These are phyloP conservation scores for Xyrichtys novacula DNA, from an alignment of 2,797 vertebrate genomes.

Conservation along the genomic window DNA sequence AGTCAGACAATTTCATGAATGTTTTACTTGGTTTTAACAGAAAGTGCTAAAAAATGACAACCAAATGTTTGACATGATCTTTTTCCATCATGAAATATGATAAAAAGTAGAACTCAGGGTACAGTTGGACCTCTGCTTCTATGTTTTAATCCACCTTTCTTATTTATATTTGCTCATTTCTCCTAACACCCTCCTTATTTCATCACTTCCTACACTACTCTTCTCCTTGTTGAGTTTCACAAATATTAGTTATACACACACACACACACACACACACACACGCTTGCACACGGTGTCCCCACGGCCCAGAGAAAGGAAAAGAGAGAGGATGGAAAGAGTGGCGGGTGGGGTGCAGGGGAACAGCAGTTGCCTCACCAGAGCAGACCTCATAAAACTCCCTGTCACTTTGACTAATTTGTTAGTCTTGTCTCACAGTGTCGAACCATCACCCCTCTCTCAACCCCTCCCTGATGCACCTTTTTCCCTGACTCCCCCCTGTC, in stretches of 20 bases:
- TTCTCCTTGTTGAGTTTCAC: constrained; percentile 37
- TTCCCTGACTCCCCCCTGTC: constrained; percentile 51
- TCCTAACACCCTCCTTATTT: constrained; percentile 11
- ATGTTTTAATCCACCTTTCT: no score
- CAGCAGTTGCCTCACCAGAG: constrained; percentile 74
- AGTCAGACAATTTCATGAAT: no score
- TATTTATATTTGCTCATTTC: no score
- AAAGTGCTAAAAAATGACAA: no score
- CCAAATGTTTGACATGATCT: no score
- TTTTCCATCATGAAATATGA: no score
- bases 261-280: constrained; percentile 10
- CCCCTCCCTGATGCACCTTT: constrained; percentile 57
- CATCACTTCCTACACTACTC: constrained; percentile 14
- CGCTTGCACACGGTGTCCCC: constrained; percentile 44
- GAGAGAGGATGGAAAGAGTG: neutral
- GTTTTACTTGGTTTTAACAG: no score
- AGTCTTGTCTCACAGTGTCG: constrained; percentile 83
- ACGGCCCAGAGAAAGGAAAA: constrained; percentile 52
- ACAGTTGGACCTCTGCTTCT: no score
- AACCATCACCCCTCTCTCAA: constrained; percentile 66
- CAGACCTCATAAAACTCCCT: constrained; percentile 84
- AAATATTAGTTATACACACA: constrained; percentile 38
- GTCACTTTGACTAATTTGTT: constrained; percentile 87
- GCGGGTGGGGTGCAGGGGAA: constrained; percentile 37
- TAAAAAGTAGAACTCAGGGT: no score